phyloP scores from a whole-genome alignment of 2,797 vertebrate species.

The Peromyscus melanophrys region DNA sequence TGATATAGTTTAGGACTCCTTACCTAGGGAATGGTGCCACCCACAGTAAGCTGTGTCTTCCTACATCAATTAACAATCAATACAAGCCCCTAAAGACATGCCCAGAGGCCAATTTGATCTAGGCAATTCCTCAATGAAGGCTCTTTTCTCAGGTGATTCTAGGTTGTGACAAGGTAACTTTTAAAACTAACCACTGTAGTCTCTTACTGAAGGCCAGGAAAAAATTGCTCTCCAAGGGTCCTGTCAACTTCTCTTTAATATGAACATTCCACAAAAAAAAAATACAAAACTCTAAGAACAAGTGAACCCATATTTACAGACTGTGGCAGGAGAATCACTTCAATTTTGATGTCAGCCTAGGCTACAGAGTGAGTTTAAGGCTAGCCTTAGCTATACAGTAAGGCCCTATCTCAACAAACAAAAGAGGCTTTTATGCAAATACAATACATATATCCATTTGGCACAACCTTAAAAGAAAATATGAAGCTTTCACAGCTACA shows the following conservation, averaged over 20 bases:
- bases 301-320: background rate
- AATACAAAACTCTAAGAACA: slow-evolving; percentile 30
- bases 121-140: background rate
- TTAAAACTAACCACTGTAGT: background rate
- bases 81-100: background rate
- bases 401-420: background rate
- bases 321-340: background rate
- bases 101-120: background rate
- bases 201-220: background rate
- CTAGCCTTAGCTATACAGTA: background rate
- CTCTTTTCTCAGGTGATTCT: background rate
- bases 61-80: background rate
- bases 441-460: background rate
- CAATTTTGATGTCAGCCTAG: background rate
- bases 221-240: background rate
- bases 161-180: background rate
- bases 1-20: background rate
- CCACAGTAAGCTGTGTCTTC: background rate
- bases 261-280: background rate
- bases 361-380: background rate
- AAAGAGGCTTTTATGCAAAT: background rate
- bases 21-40: no score
- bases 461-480: background rate
- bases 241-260: slow-evolving; percentile 37
- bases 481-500: slow-evolving; percentile 5